Percentiles rank a stretch among this genome's conserved stretches.
Evolutionary conservation across 1,140 invertebrate species (phyloP).

Genomic region (Pteromalus puparum): DNA sequence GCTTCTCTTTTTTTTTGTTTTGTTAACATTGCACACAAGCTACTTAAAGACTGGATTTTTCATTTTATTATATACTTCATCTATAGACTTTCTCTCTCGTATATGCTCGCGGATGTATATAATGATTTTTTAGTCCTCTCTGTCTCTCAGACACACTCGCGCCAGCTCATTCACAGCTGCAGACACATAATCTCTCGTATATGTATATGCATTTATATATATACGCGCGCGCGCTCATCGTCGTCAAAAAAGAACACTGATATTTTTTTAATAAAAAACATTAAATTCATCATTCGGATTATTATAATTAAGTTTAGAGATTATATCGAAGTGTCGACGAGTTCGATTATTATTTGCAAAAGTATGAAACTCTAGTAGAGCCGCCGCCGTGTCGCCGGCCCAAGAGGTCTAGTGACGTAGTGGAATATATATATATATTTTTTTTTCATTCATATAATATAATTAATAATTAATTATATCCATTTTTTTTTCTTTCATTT

Average conservation of each 20-base stretch:
- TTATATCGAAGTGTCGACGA: constrained; percentile 65
- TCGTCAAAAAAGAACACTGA: constrained; percentile 42
- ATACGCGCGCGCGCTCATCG: neutral
- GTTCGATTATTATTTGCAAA: constrained; percentile 74
- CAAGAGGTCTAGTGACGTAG: constrained; percentile 67
- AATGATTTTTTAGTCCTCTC: constrained; percentile 10
- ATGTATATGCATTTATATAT: neutral
- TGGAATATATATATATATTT: constrained; percentile 53
- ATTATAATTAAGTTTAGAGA: constrained; percentile 46
- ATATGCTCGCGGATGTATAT: neutral
- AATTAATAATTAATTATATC: constrained; percentile 49
- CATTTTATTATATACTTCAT: neutral
- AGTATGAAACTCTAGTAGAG: constrained; percentile 73
- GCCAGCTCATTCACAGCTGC: neutral
- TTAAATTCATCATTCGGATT: constrained; percentile 41
- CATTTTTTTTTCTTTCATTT: constrained; percentile 33
- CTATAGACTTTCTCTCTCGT: constrained; percentile 8
- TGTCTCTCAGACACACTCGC: neutral
- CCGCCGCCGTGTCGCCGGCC: constrained; percentile 60
- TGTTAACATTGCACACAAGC: constrained; percentile 39
- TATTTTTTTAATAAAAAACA: constrained; percentile 49
- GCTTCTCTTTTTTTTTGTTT: neutral
- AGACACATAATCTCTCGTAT: constrained; percentile 1
- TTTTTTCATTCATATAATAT: constrained; percentile 55
- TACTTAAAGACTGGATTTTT: constrained; percentile 17